phyloP scores from a whole-genome alignment of 2,797 vertebrate species.

The Craterocephalus amniculus region DNA sequence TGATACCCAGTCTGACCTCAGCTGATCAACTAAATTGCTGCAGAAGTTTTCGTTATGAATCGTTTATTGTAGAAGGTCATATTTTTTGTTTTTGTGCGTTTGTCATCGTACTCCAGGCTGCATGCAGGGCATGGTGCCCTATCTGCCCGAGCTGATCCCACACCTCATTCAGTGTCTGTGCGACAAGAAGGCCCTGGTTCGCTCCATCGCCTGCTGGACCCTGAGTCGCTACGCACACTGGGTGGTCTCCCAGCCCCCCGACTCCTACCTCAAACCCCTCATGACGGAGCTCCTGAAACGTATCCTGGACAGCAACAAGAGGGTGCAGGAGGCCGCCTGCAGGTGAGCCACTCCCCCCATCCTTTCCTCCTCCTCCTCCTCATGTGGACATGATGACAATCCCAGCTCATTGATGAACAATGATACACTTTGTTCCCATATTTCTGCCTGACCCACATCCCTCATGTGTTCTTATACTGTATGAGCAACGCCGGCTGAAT shows the following conservation, averaged over 20 bases:
- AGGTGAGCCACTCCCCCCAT: conserved; percentile 76
- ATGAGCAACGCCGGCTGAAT: background rate
- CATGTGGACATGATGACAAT: conserved; percentile 67
- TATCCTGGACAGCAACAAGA: conserved; percentile 95
- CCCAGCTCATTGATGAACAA: conserved; percentile 72
- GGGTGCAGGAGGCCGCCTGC: conserved; percentile 95
- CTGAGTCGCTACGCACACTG: conserved; percentile 96
- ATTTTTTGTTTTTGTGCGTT: background rate
- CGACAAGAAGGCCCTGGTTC: conserved; percentile 94
- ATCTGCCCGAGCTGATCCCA: conserved; percentile 93
- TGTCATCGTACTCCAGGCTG: conserved; percentile 80
- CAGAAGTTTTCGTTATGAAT: no score
- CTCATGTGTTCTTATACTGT: background rate
- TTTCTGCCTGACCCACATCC: conserved; percentile 64
- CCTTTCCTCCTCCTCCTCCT: accelerated
- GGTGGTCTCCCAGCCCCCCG: conserved; percentile 93
- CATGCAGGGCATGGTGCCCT: conserved; percentile 95
- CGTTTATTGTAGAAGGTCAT: no score
- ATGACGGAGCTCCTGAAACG: conserved; percentile 96
- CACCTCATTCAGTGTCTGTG: conserved; percentile 93
- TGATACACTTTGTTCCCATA: conserved; percentile 77
- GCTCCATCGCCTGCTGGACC: conserved; percentile 96
- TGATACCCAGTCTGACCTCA: no score
- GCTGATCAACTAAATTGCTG: no score
- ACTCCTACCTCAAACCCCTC: conserved; percentile 91